Evolutionary conservation across 2,888 invertebrate species (phyloP).

Genomic region (Dynastes hyllus): DNA sequence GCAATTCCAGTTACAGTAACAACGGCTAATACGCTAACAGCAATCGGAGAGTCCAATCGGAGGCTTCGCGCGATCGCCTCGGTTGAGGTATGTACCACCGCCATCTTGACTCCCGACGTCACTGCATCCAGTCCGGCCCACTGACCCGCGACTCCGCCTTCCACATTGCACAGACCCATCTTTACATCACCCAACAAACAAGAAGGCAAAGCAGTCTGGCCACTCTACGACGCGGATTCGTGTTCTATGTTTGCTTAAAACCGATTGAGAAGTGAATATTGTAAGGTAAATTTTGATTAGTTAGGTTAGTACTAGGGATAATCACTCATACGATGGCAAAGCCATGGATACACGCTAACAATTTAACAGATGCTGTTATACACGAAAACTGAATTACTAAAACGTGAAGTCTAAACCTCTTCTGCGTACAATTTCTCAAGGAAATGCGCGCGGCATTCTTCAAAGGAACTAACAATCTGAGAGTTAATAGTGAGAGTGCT

Average conservation of each 20-base stretch:
- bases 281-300: background rate
- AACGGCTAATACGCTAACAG: background rate
- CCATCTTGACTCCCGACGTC: conserved; percentile 75
- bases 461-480: conserved; percentile 59
- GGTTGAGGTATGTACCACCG: conserved; percentile 65
- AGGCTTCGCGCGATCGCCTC: conserved; percentile 51
- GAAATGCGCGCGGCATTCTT: conserved; percentile 61
- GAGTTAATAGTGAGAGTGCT: conserved; percentile 67
- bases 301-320: background rate
- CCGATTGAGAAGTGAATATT: background rate
- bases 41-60: conserved; percentile 38
- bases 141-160: conserved; percentile 73
- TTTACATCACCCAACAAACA: conserved; percentile 62
- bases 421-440: conserved; percentile 51
- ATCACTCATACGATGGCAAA: too few species aligned
- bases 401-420: background rate
- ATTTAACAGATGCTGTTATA: too few species aligned
- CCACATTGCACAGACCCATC: conserved; percentile 71
- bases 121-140: conserved; percentile 74
- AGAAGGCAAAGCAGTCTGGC: conserved; percentile 47
- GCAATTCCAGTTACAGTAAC: conserved; percentile 57
- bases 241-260: background rate
- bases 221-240: conserved; percentile 61
- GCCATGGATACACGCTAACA: too few species aligned
- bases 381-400: too few species aligned